Conservation (phyloP, 2,797 vertebrate genomes). For the Peromyscus aztecus region DNA sequence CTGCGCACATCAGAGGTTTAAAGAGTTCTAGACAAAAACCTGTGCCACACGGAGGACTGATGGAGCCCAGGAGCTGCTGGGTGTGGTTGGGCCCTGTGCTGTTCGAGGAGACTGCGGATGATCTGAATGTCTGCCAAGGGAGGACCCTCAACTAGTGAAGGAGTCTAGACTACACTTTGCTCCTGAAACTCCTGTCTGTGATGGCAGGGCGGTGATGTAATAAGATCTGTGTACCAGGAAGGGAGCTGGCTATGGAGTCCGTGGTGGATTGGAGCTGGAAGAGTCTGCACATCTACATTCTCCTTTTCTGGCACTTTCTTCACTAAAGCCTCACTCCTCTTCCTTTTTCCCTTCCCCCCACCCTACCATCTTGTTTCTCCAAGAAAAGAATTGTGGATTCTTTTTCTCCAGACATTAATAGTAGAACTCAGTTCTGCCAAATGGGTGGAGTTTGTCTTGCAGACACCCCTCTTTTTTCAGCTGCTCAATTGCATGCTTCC, state of each 20-base stretch:
- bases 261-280: no score
- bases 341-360: background rate
- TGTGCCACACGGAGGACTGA: background rate
- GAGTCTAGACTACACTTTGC: background rate
- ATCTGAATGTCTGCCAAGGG: background rate
- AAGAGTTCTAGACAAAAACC: background rate
- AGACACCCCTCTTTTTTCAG: background rate
- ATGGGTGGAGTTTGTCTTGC: background rate
- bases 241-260: background rate
- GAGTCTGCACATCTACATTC: background rate
- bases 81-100: background rate
- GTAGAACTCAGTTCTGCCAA: background rate
- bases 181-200: background rate
- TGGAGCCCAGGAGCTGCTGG: fast-evolving
- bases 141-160: background rate
- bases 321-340: background rate
- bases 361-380: background rate
- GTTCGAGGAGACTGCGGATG: fast-evolving
- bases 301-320: background rate
- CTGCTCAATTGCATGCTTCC: background rate
- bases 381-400: background rate
- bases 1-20: background rate
- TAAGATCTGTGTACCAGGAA: background rate
- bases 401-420: background rate
- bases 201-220: background rate